Evolutionary conservation across 2,797 vertebrate genomes (phyloP).

Genomic region (Pseudomugil tenellus): DNA sequence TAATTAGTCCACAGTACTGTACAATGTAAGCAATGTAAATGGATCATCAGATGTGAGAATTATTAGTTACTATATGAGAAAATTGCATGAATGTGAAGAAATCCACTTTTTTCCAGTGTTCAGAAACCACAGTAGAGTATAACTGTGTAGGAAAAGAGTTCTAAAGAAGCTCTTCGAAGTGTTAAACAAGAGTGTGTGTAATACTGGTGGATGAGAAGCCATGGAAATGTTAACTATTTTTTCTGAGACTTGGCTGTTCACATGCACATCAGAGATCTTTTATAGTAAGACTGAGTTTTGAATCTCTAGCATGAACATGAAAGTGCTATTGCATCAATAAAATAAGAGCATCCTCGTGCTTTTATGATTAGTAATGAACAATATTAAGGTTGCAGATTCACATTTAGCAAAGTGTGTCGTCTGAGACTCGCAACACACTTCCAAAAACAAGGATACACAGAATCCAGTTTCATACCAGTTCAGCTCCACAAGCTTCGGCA

Average conservation of each 20-base stretch:
- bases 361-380: slow-evolving; percentile 31
- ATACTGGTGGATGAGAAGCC: slow-evolving; percentile 1
- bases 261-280: slow-evolving; percentile 32
- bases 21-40: slow-evolving; percentile 38
- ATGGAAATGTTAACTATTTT: neutral
- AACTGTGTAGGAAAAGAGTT: slow-evolving; percentile 13
- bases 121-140: slow-evolving; percentile 19
- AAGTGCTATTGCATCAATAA: slow-evolving; percentile 40
- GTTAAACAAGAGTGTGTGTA: neutral
- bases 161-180: slow-evolving; percentile 14
- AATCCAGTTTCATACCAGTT: slow-evolving; percentile 35
- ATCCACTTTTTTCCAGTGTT: slow-evolving; percentile 12
- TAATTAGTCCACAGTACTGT: slow-evolving; percentile 58
- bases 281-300: neutral
- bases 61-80: slow-evolving; percentile 15
- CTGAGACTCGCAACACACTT: slow-evolving; percentile 14
- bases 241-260: slow-evolving; percentile 9
- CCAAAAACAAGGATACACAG: slow-evolving; percentile 29
- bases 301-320: slow-evolving; percentile 12
- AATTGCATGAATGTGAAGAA: slow-evolving; percentile 18
- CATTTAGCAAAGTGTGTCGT: slow-evolving; percentile 53
- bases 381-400: slow-evolving; percentile 33
- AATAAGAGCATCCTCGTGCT: slow-evolving; percentile 8
- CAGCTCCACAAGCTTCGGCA: slow-evolving; percentile 18
- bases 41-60: neutral